Evolutionary conservation across 2,888 invertebrate genomes (phyloP), one percentile per base, ranked within the genome.

Genomic region (Nycteola revayana): DNA sequence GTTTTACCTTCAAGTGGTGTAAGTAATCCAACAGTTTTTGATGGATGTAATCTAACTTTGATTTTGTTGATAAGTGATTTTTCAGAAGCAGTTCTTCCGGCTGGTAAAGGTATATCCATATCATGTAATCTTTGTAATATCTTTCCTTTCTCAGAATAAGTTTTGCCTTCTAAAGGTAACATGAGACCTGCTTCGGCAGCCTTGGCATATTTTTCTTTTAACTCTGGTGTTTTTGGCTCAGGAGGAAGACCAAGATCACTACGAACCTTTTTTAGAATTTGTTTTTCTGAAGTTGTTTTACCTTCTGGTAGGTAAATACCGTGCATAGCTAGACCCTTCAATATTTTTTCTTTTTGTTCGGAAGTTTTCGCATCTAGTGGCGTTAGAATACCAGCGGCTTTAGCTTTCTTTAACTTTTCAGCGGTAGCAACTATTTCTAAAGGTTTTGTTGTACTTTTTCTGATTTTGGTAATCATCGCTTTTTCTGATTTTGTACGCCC

Each of bases 1-100:
- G 60, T 36, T 40, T 68, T 63, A 1, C 64, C 69, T 37, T 58
- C 54, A 7, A 70, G 18, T 31, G 43, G 32, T 8, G 34, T 34
- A 2, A 34, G 7, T n/a, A 34, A 14, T 4, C 59, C 61, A 7
- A 50, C 60, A 3, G 49, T 52, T 42, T 57, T 61, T 0, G 55
- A 55, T 44, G 55, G 49, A 1, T 40, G 28, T 8, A 40, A 7
- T 26, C 33, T 42, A n/a, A n/a, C 4, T 8, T 36, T 0, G 43
- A 42, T 9, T 24, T 24, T 4, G 3, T 9, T 0, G n/a, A 40
- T 28, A 4, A 39, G n/a, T 5, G 24, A 22, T 14, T 33, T 36
- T 21, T 33, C 31, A 1, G 42, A 43, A 1, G 32, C 7, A 5
- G 39, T 36, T 8, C 21, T 28, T 0, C 32, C 42, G 24, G 38